phyloP scores from a whole-genome alignment of 2,888 invertebrate genomes.

The Octonoba sinensis region DNA sequence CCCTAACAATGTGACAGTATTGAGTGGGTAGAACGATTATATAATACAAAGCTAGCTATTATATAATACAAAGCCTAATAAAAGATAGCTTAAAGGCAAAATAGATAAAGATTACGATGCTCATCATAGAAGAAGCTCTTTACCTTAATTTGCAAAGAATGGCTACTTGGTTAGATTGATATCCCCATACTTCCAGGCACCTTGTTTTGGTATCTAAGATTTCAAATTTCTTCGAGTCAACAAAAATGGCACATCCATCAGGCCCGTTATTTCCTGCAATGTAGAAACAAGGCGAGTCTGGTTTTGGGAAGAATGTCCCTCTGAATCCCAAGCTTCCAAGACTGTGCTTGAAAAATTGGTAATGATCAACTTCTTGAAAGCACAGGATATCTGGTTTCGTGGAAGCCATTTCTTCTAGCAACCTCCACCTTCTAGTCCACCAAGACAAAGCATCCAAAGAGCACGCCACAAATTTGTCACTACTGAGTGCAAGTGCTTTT shows the following conservation, averaged over 20 bases:
- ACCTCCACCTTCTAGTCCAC: conserved; percentile 78
- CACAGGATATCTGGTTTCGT: conserved; percentile 81
- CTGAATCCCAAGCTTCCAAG: conserved; percentile 78
- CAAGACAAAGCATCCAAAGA: conserved; percentile 80
- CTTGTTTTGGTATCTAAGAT: conserved; percentile 76
- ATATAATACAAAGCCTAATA: too few species aligned
- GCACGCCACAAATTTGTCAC: conserved; percentile 81
- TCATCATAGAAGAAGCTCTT: neutral
- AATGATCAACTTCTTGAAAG: conserved; percentile 78
- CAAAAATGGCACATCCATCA: conserved; percentile 85
- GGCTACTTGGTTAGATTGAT: conserved; percentile 80
- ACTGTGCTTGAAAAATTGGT: conserved; percentile 77
- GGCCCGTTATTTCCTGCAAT: conserved; percentile 81
- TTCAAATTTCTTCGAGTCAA: conserved; percentile 77
- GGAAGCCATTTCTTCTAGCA: conserved; percentile 80
- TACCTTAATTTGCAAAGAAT: conserved; percentile 55
- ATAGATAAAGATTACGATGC: too few species aligned
- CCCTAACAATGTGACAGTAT: too few species aligned
- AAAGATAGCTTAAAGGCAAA: too few species aligned
- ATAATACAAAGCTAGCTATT: too few species aligned
- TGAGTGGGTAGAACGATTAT: too few species aligned
- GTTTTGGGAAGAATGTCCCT: conserved; percentile 82
- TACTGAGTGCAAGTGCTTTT: conserved; percentile 80
- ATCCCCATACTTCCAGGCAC: conserved; percentile 80
- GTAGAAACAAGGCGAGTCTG: conserved; percentile 83